phyloP scores from a whole-genome alignment of 64 coral and sea anemone species.

The Dendronephthya gigantea region DNA sequence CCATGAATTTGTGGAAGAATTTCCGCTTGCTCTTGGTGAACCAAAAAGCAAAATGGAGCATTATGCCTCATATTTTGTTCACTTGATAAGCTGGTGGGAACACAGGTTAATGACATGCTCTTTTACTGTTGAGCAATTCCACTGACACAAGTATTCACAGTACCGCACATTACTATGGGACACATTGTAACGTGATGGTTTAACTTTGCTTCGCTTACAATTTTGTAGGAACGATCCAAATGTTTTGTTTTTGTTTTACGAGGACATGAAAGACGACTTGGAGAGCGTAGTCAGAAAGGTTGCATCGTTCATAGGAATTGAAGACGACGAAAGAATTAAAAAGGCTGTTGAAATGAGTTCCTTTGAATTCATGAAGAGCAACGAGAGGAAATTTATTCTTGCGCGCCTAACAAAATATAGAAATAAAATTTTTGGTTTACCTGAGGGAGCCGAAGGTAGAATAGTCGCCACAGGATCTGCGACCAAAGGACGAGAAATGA shows the following conservation, averaged over 20 bases:
- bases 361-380: background rate
- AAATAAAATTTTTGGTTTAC: background rate
- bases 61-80: background rate
- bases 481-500: background rate
- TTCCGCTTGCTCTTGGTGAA: background rate
- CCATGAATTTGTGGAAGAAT: background rate
- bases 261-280: background rate
- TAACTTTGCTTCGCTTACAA: no score
- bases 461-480: background rate
- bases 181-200: no score
- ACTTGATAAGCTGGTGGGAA: background rate
- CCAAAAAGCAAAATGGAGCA: background rate
- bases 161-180: no score
- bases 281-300: background rate
- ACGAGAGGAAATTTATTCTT: background rate
- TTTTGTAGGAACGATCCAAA: background rate
- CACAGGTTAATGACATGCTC: no score
- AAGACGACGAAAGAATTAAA: background rate
- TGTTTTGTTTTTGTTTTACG: background rate
- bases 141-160: no score
- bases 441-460: background rate
- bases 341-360: background rate
- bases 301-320: background rate
- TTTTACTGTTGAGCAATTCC: no score
- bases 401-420: background rate